These are phyloP conservation scores for Platorchestia sp. DNA, from an alignment of 1,140 invertebrate genomes.

Conservation along the genomic window DNA sequence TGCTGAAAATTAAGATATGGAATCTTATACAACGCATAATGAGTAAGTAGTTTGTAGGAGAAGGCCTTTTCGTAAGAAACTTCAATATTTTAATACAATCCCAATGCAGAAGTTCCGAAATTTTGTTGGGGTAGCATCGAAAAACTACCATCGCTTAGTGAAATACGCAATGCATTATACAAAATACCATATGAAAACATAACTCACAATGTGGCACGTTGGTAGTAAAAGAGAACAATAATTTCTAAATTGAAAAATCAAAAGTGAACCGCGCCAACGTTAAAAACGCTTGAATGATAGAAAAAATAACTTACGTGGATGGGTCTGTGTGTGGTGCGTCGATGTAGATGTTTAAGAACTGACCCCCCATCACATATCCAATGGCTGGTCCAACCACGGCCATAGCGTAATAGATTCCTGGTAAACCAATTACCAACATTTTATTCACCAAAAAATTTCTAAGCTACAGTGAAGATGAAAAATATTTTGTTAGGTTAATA, in stretches of 20 bases:
- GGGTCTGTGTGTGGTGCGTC: slow-evolving; percentile 80
- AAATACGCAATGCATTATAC: no score
- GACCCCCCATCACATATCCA: slow-evolving; percentile 89
- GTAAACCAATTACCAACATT: neutral
- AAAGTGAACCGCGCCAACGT: no score
- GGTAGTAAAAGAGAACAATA: no score
- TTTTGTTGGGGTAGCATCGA: no score
- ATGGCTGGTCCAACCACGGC: slow-evolving; percentile 93
- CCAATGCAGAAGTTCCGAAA: neutral
- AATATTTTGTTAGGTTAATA: neutral
- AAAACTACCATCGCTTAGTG: no score
- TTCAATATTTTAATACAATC: neutral
- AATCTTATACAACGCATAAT: neutral
- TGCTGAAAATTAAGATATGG: neutral
- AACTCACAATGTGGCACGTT: no score
- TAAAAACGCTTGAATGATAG: no score
- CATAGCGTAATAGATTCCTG: slow-evolving; percentile 92
- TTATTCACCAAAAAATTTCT: neutral
- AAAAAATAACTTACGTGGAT: slow-evolving; percentile 77
- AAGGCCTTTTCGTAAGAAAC: neutral
- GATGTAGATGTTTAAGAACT: slow-evolving; percentile 89
- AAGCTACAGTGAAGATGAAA: neutral
- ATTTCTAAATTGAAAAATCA: no score
- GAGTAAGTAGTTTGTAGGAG: neutral
- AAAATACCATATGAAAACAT: no score